These are phyloP conservation scores for Automeris io DNA, from an alignment of 2,888 invertebrate genomes.

Conservation along the genomic window DNA sequence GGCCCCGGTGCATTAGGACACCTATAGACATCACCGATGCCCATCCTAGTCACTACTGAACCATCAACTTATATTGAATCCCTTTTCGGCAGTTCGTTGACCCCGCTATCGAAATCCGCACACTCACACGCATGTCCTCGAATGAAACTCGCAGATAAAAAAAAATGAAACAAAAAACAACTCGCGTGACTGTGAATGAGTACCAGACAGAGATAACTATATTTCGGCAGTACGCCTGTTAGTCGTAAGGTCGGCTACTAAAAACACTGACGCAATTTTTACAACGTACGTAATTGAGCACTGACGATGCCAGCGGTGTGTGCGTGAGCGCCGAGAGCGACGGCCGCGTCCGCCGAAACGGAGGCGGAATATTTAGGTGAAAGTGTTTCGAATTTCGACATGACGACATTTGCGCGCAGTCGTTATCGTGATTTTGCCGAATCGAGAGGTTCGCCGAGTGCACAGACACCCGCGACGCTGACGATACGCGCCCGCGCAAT, in stretches of 20 bases:
- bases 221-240: conserved; percentile 61
- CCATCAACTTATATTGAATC: conserved; percentile 59
- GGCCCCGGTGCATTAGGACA: conserved; percentile 25
- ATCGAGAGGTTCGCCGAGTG: conserved; percentile 68
- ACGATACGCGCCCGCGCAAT: conserved; percentile 35
- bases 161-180: conserved; percentile 61
- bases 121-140: conserved; percentile 65
- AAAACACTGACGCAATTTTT: conserved; percentile 77
- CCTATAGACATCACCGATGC: conserved; percentile 39
- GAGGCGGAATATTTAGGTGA: conserved; percentile 78
- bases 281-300: conserved; percentile 73
- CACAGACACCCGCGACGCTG: conserved; percentile 38
- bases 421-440: conserved; percentile 77
- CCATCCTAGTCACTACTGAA: conserved; percentile 49
- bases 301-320: conserved; percentile 60
- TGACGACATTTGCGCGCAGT: conserved; percentile 77
- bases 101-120: conserved; percentile 75
- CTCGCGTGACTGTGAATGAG: conserved; percentile 60
- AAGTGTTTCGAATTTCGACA: conserved; percentile 78
- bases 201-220: conserved; percentile 72
- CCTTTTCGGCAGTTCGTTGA: conserved; percentile 70
- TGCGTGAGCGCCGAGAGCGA: conserved; percentile 75
- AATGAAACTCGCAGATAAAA: conserved; percentile 58
- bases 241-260: conserved; percentile 70
- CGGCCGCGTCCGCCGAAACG: conserved; percentile 76